Conservation (phyloP, 2,113 vertebrate genomes). For the Phalacrocorax pelagicus region DNA sequence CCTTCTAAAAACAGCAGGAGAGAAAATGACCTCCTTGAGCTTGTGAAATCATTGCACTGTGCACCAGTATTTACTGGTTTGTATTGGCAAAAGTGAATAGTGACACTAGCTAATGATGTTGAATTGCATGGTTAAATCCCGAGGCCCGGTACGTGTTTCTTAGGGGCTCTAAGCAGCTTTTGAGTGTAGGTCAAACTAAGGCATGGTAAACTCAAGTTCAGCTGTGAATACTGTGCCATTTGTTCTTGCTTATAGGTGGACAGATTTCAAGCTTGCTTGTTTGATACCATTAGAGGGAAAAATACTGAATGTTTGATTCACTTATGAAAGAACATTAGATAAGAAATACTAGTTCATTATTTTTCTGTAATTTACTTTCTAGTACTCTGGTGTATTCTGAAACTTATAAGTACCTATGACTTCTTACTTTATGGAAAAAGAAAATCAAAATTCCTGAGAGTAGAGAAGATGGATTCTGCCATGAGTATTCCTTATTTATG, state of each 20-base stretch:
- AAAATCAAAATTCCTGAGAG: neutral
- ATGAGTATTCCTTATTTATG: neutral
- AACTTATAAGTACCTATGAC: neutral
- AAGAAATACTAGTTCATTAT: neutral
- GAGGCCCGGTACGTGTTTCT: neutral
- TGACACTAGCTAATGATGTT: neutral
- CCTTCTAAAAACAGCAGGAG: neutral
- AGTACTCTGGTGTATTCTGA: neutral
- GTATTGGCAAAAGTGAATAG: neutral
- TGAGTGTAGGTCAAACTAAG: neutral
- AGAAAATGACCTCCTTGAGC: neutral
- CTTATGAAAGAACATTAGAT: neutral
- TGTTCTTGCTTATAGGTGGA: neutral
- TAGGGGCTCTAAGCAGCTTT: neutral
- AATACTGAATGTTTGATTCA: neutral
- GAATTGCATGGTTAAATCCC: neutral
- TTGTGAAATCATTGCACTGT: neutral
- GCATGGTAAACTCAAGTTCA: neutral
- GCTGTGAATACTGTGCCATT: neutral
- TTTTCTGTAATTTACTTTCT: neutral
- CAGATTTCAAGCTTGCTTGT: neutral
- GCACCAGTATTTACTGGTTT: neutral
- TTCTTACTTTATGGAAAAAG: neutral
- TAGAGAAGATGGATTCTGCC: neutral
- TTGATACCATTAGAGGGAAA: neutral